Percentiles rank a stretch among this genome's conserved stretches.
phyloP scores from a whole-genome alignment of 2,888 invertebrate species.

The Platycnemis pennipes region DNA sequence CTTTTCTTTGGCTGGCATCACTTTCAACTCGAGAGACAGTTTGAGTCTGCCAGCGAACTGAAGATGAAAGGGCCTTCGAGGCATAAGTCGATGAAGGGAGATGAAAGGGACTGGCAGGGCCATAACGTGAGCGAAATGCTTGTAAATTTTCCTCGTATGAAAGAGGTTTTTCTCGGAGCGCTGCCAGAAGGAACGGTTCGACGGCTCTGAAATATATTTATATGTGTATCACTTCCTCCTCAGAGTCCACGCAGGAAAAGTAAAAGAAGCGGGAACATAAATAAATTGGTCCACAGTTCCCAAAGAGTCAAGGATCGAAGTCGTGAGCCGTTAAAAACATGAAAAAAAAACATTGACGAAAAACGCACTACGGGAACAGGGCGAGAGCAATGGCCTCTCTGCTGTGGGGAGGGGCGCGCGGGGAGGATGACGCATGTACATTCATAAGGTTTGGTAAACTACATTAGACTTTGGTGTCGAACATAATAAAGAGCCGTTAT shows the following conservation, averaged over 20 bases:
- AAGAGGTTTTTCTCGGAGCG: neutral
- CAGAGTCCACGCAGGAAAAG: neutral
- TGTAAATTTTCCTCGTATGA: neutral
- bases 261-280: neutral
- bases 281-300: neutral
- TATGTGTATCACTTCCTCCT: neutral
- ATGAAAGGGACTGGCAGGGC: neutral
- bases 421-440: neutral
- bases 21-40: neutral
- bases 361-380: neutral
- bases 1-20: neutral
- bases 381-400: neutral
- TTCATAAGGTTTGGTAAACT: too few species aligned
- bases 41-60: neutral
- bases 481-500: neutral
- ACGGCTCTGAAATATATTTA: neutral
- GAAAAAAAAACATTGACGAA: slow-evolving; percentile 19
- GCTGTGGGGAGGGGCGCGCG: too few species aligned
- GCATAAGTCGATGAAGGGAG: neutral
- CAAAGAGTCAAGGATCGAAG: neutral
- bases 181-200: neutral
- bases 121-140: slow-evolving; percentile 19
- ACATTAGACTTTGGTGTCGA: neutral
- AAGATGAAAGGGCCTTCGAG: neutral
- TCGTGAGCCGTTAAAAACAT: neutral